Conservation (phyloP, 2,888 invertebrate species). For the Netelia melanura region DNA sequence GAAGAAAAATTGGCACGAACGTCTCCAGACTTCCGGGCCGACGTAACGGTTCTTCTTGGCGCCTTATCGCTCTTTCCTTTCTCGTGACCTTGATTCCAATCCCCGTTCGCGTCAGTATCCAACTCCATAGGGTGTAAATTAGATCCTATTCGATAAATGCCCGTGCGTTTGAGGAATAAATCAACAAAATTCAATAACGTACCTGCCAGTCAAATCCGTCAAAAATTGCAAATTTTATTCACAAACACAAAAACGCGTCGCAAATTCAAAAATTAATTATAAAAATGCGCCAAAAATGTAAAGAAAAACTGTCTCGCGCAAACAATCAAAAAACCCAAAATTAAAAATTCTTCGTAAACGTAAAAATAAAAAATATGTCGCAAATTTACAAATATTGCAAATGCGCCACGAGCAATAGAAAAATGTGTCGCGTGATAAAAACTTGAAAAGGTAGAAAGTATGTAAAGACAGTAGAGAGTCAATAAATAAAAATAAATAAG, state of each 20-base stretch:
- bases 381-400: not conserved
- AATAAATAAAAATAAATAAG: too few relatives aligned
- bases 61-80: slow-evolving; percentile 44
- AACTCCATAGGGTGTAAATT: not conserved
- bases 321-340: not conserved
- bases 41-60: slow-evolving; percentile 37
- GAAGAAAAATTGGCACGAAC: slow-evolving; percentile 64
- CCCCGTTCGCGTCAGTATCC: slow-evolving; percentile 34
- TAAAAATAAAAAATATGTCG: not conserved
- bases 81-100: slow-evolving; percentile 59
- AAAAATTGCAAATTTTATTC: not conserved
- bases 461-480: too few relatives aligned
- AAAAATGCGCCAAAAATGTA: not conserved
- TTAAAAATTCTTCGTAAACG: not conserved
- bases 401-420: not conserved
- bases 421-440: not conserved
- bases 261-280: not conserved
- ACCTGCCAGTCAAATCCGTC: not conserved
- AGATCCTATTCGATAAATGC: not conserved
- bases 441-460: not conserved
- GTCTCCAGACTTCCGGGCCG: slow-evolving; percentile 20
- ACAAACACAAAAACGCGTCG: not conserved
- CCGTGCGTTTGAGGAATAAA: not conserved
- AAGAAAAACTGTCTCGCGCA: not conserved
- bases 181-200: not conserved